These are phyloP conservation scores for Eumerus sabulonum DNA, from an alignment of 2,888 invertebrate species.

Conservation along the genomic window DNA sequence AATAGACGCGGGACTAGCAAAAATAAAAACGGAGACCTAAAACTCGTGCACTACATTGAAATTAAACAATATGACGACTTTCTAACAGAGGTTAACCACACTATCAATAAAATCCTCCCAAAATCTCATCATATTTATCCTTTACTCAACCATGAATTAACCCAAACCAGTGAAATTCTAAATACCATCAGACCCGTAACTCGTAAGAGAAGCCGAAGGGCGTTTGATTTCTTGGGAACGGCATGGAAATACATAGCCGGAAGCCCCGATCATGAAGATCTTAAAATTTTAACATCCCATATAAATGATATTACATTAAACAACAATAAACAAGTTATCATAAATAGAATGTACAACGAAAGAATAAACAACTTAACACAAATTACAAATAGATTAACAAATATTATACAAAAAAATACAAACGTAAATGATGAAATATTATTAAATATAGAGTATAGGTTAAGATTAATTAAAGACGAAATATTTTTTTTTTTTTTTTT, in stretches of 20 bases:
- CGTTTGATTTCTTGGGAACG: constrained; percentile 40
- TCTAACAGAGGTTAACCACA: constrained; percentile 1
- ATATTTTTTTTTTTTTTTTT: too few species aligned
- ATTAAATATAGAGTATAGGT: constrained; percentile 1
- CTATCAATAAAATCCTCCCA: not conserved
- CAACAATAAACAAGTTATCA: constrained; percentile 31
- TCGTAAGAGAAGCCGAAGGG: not conserved
- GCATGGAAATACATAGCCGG: constrained; percentile 45
- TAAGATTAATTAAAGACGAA: constrained; percentile 16
- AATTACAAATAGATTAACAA: constrained; percentile 29
- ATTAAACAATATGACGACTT: constrained; percentile 3
- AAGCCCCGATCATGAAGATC: constrained; percentile 45
- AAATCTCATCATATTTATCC: not conserved
- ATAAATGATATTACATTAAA: constrained; percentile 22
- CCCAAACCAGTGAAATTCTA: constrained; percentile 4
- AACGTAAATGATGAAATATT: not conserved
- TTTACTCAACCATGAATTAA: not conserved
- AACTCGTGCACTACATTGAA: not conserved
- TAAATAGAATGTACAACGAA: constrained; percentile 29
- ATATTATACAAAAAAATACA: not conserved
- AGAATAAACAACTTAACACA: constrained; percentile 35
- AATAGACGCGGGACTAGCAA: constrained; percentile 2
- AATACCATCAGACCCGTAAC: not conserved
- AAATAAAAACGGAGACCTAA: not conserved
- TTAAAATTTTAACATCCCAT: constrained; percentile 22